Conservation (phyloP, 92 coral and sea anemone species). For the Plumapathes pennacea region DNA sequence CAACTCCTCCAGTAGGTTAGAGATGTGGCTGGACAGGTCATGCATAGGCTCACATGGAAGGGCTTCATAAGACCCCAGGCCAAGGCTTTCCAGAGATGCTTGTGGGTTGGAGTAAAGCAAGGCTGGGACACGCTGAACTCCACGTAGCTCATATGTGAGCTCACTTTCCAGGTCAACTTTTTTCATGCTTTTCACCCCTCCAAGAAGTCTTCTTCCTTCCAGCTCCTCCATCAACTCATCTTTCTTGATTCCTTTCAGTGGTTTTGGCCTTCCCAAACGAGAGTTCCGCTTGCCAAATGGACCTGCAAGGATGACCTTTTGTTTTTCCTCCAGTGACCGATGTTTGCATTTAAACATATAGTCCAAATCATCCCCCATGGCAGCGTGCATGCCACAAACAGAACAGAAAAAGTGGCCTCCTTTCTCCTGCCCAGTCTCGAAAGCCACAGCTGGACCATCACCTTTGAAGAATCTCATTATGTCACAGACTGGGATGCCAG, state of each 20-base stretch:
- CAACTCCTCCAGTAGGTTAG: slow-evolving; percentile 15
- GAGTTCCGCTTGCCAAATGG: neutral
- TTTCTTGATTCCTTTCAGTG: slow-evolving; percentile 1
- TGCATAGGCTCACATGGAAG: slow-evolving; percentile 51
- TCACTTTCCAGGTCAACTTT: neutral
- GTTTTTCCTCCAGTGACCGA: slow-evolving; percentile 14
- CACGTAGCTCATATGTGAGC: slow-evolving; percentile 2
- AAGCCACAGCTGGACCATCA: slow-evolving; percentile 23
- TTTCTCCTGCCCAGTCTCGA: slow-evolving; percentile 28
- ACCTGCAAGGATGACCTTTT: slow-evolving; percentile 1
- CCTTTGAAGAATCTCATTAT: slow-evolving; percentile 29
- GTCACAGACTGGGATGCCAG: slow-evolving; percentile 8
- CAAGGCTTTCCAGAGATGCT: neutral
- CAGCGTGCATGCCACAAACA: slow-evolving; percentile 16
- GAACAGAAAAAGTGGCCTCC: slow-evolving; percentile 26
- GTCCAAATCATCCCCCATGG: slow-evolving; percentile 1
- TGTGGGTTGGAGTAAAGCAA: slow-evolving; percentile 7
- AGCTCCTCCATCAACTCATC: slow-evolving; percentile 11
- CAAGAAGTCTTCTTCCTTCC: neutral
- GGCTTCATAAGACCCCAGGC: slow-evolving; percentile 19
- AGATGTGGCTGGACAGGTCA: slow-evolving; percentile 34
- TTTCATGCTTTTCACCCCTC: neutral
- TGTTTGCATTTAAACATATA: slow-evolving; percentile 20
- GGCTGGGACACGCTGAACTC: slow-evolving; percentile 22
- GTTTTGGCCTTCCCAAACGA: neutral